Conservation (phyloP, 2,888 invertebrate genomes). For the Perithous albicinctus region DNA sequence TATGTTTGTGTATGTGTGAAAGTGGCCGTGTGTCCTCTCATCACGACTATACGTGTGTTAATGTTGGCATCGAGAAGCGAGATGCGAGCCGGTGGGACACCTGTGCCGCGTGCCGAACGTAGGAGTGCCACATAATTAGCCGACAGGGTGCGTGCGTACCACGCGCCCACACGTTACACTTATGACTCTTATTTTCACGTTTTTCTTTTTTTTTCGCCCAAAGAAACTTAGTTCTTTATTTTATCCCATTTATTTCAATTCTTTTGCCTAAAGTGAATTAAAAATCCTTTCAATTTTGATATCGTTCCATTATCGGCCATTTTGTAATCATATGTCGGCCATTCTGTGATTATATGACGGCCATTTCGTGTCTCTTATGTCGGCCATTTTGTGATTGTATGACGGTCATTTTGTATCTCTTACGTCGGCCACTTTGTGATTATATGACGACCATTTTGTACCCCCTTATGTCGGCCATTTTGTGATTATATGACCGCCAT, state of each 20-base stretch:
- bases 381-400: not conserved
- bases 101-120: conserved; percentile 77
- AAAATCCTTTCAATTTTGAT: too few species aligned
- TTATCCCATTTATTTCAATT: not conserved
- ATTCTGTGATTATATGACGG: too few species aligned
- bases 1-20: conserved; percentile 27
- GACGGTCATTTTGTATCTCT: too few species aligned
- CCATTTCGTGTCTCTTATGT: not conserved
- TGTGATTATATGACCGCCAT: not conserved
- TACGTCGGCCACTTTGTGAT: not conserved
- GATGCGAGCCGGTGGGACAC: conserved; percentile 75
- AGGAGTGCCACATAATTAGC: conserved; percentile 77
- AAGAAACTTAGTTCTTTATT: not conserved
- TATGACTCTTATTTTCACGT: not conserved
- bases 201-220: too few species aligned
- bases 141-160: conserved; percentile 69
- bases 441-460: too few species aligned
- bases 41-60: conserved; percentile 53
- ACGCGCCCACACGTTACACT: conserved; percentile 69
- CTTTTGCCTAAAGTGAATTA: too few species aligned
- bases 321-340: too few species aligned
- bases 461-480: too few species aligned
- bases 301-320: too few species aligned
- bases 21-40: not conserved
- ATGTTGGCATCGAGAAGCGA: conserved; percentile 75